phyloP scores from a whole-genome alignment of 1,140 invertebrate species.

The Bombus sylvicola region DNA sequence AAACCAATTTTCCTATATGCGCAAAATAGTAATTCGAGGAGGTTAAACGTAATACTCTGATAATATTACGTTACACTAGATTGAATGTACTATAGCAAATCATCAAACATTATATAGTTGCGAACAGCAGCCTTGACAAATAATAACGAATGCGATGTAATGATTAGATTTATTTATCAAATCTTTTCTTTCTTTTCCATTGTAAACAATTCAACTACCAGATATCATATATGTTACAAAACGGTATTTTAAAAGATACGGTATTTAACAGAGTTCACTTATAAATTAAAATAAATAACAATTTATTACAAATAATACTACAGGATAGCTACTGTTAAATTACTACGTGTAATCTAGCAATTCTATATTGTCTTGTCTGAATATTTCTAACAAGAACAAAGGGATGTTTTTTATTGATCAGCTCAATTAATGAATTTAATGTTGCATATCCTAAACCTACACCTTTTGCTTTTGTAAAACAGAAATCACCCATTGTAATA shows the following conservation, averaged over 20 bases:
- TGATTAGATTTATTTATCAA: neutral
- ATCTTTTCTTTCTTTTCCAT: neutral
- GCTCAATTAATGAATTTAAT: conserved; percentile 82
- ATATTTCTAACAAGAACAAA: conserved; percentile 82
- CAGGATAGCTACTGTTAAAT: neutral
- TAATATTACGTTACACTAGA: neutral
- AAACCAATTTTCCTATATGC: neutral
- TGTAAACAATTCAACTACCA: neutral
- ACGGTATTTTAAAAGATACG: neutral
- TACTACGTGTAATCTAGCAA: conserved; percentile 79
- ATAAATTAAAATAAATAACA: neutral
- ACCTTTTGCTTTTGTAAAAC: conserved; percentile 86
- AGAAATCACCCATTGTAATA: conserved; percentile 87
- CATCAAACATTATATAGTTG: neutral
- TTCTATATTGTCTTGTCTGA: conserved; percentile 81
- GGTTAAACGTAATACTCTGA: neutral
- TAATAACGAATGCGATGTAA: neutral
- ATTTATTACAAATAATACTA: neutral
- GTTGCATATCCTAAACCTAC: conserved; percentile 88
- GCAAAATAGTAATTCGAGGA: neutral
- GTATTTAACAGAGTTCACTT: neutral
- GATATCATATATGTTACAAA: neutral
- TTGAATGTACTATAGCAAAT: neutral
- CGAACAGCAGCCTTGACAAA: neutral
- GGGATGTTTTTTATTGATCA: conserved; percentile 76